Evolutionary conservation across 2,113 vertebrate genomes (phyloP).

Genomic region (Hippocampus guttulatus): DNA sequence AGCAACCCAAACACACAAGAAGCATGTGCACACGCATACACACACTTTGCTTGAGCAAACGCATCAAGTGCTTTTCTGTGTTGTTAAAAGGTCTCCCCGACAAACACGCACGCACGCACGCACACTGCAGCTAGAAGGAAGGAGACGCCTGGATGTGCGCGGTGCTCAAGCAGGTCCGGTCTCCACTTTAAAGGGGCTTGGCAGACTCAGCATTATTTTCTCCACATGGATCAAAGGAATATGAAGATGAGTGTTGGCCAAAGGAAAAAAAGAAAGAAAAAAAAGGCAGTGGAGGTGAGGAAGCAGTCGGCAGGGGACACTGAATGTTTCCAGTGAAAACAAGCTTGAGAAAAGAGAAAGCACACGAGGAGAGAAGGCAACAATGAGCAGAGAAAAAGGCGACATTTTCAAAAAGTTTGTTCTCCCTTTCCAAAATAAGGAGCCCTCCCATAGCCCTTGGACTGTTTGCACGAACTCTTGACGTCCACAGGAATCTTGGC

Average conservation of each 20-base stretch:
- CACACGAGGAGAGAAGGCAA: slow-evolving; percentile 67
- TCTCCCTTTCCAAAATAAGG: slow-evolving; percentile 46
- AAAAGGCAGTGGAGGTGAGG: not conserved
- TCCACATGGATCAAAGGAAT: slow-evolving; percentile 35
- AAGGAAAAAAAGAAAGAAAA: slow-evolving; percentile 25
- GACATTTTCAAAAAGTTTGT: slow-evolving; percentile 48
- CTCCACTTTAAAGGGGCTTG: slow-evolving; percentile 66
- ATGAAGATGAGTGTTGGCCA: slow-evolving; percentile 20
- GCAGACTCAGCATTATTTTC: slow-evolving; percentile 54
- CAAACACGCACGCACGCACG: not conserved
- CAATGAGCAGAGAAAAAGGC: slow-evolving; percentile 68
- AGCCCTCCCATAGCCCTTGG: slow-evolving; percentile 71
- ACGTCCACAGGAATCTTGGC: slow-evolving; percentile 47
- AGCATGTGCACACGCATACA: not conserved
- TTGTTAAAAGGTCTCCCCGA: slow-evolving; percentile 21
- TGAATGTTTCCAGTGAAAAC: slow-evolving; percentile 16
- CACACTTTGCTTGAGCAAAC: slow-evolving; percentile 36
- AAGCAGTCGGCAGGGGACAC: not conserved
- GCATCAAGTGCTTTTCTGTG: slow-evolving; percentile 55
- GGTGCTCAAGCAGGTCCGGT: slow-evolving; percentile 41
- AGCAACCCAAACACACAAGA: slow-evolving; percentile 15
- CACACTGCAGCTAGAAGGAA: slow-evolving; percentile 2
- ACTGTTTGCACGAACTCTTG: slow-evolving; percentile 55
- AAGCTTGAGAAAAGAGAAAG: slow-evolving; percentile 44
- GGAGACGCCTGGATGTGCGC: slow-evolving; percentile 35